Conservation (phyloP, 2,888 invertebrate species). For the Eristalis intricaria region DNA sequence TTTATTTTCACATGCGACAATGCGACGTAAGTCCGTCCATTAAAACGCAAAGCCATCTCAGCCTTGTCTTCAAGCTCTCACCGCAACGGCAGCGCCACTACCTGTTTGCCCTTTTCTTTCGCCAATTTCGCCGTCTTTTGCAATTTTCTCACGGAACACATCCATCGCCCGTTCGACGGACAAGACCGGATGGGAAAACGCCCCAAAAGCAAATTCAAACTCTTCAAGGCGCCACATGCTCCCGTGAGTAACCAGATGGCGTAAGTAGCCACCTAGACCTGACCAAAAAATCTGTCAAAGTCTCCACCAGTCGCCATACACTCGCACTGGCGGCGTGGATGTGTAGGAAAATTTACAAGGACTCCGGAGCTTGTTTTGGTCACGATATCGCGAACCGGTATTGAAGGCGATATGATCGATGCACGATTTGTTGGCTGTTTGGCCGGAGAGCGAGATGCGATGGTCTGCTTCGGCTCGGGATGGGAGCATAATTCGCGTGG, state of each 20-base stretch:
- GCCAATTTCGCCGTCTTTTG: neutral
- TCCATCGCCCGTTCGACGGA: neutral
- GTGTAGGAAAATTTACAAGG: slow-evolving; percentile 52
- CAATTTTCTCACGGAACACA: slow-evolving; percentile 43
- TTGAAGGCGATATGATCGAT: slow-evolving; percentile 45
- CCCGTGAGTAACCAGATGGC: slow-evolving; percentile 39
- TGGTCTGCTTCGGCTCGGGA: neutral
- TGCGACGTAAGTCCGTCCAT: too few relatives aligned
- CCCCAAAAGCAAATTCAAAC: slow-evolving; percentile 17
- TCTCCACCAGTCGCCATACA: neutral
- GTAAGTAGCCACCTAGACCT: slow-evolving; percentile 42
- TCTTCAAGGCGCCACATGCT: neutral
- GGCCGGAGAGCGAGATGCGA: slow-evolving; percentile 24
- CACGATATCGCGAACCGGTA: slow-evolving; percentile 55
- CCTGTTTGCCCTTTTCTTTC: neutral
- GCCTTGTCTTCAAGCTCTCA: neutral
- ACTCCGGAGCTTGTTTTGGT: slow-evolving; percentile 53
- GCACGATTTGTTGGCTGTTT: slow-evolving; percentile 60
- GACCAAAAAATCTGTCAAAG: slow-evolving; percentile 38
- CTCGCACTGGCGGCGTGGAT: neutral
- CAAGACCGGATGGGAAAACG: slow-evolving; percentile 27
- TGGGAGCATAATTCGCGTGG: slow-evolving; percentile 55
- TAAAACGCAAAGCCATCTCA: neutral
- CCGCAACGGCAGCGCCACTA: neutral
- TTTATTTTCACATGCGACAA: too few relatives aligned